Conservation (phyloP, 2,797 vertebrate genomes). For the Pangasius larnaudii region DNA sequence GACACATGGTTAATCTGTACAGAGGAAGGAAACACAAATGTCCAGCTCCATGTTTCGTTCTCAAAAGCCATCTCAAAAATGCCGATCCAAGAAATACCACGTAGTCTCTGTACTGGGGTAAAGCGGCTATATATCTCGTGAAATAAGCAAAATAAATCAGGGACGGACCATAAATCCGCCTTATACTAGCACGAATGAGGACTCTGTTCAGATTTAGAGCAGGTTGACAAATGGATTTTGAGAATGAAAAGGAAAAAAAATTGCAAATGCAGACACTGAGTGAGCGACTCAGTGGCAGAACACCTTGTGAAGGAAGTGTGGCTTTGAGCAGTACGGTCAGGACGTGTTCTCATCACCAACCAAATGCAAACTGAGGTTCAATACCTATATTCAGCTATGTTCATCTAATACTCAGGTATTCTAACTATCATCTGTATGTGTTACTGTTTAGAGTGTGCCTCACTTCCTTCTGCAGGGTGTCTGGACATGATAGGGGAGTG, state of each 20-base stretch:
- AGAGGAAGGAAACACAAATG: slow-evolving; percentile 62
- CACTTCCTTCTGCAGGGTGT: slow-evolving; percentile 82
- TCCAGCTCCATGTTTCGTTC: slow-evolving; percentile 75
- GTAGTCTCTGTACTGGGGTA: neutral
- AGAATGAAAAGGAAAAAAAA: slow-evolving; percentile 66
- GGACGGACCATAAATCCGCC: neutral
- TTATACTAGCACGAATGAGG: neutral
- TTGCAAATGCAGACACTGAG: slow-evolving; percentile 57
- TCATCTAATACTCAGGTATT: neutral
- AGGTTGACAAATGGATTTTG: slow-evolving; percentile 64
- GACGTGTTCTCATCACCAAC: neutral
- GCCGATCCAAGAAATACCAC: slow-evolving; percentile 50
- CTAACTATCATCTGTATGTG: neutral
- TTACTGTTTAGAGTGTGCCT: slow-evolving; percentile 63
- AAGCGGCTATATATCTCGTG: no score
- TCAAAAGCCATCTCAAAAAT: slow-evolving; percentile 79
- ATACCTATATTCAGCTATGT: neutral
- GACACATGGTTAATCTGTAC: slow-evolving; percentile 71
- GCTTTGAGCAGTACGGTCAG: slow-evolving; percentile 44
- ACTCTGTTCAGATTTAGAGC: neutral
- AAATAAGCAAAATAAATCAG: neutral
- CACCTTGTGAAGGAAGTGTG: slow-evolving; percentile 67
- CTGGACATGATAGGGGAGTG: slow-evolving; percentile 43
- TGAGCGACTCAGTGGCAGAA: slow-evolving; percentile 42
- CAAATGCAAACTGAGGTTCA: neutral